These are phyloP conservation scores for Artemia franciscana DNA, from an alignment of 1,140 invertebrate species.

Conservation along the genomic window DNA sequence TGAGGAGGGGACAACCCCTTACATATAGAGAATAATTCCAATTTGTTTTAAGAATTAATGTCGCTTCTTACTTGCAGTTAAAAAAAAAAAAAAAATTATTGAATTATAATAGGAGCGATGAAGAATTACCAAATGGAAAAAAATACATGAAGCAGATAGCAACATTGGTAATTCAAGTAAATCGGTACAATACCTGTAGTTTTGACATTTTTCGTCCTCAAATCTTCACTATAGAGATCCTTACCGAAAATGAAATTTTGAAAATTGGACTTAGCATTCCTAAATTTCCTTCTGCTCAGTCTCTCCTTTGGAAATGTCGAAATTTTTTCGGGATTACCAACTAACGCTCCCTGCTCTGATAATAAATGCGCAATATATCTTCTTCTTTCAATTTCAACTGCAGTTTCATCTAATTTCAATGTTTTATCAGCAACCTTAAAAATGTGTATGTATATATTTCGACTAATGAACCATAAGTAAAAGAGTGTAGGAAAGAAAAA, in stretches of 20 bases:
- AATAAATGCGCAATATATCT: constrained; percentile 84
- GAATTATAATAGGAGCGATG: neutral
- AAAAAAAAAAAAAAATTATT: too few species aligned
- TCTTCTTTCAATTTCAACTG: constrained; percentile 68
- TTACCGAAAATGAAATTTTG: constrained; percentile 68
- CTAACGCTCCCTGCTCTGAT: constrained; percentile 78
- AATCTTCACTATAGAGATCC: constrained; percentile 45
- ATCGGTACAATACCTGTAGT: constrained; percentile 65
- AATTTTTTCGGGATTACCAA: constrained; percentile 64
- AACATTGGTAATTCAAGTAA: too few species aligned
- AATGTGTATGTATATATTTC: too few species aligned
- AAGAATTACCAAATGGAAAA: neutral
- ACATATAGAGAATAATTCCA: too few species aligned
- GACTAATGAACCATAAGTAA: too few species aligned
- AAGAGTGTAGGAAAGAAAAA: too few species aligned
- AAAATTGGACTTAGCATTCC: constrained; percentile 69
- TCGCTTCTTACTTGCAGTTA: too few species aligned
- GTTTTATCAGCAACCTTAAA: too few species aligned
- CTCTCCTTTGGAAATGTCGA: constrained; percentile 80
- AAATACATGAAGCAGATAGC: neutral
- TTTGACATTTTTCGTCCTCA: constrained; percentile 87
- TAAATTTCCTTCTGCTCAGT: constrained; percentile 41
- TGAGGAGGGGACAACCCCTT: too few species aligned
- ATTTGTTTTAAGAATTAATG: too few species aligned
- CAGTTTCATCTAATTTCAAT: constrained; percentile 52